These are phyloP conservation scores for Acronicta leporina DNA, from an alignment of 2,888 invertebrate genomes.

Conservation along the genomic window DNA sequence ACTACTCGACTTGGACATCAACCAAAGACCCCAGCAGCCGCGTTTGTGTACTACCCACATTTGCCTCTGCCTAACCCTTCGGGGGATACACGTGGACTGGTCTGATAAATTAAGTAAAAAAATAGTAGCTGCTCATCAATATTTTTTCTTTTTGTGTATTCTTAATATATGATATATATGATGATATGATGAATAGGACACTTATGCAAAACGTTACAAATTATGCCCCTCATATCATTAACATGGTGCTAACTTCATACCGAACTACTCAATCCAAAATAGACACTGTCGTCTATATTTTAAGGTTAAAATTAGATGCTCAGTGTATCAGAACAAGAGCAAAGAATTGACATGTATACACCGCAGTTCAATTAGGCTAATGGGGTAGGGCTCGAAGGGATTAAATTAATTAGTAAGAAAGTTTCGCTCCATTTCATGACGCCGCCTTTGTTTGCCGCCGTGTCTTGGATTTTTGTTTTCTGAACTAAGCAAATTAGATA, in stretches of 20 bases:
- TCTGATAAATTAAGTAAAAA: too few species aligned
- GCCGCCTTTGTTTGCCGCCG: conserved; percentile 82
- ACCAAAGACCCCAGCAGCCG: too few species aligned
- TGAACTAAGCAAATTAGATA: conserved; percentile 57
- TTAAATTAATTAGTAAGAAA: conserved; percentile 89
- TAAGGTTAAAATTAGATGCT: conserved; percentile 58
- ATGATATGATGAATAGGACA: conserved; percentile 66
- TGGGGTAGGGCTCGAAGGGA: conserved; percentile 87
- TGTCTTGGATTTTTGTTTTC: conserved; percentile 76
- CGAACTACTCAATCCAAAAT: conserved; percentile 37
- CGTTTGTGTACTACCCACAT: too few species aligned
- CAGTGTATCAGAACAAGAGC: conserved; percentile 57
- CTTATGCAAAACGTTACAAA: conserved; percentile 85
- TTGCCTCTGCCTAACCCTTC: too few species aligned
- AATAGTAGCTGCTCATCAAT: not conserved
- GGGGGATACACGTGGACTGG: too few species aligned
- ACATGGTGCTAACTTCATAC: conserved; percentile 67
- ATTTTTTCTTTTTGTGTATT: conserved; percentile 19
- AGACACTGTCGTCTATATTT: conserved; percentile 11
- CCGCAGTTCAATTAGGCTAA: conserved; percentile 89
- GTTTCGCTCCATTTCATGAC: conserved; percentile 82
- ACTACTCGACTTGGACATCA: too few species aligned
- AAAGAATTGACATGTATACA: conserved; percentile 89
- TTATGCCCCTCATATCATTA: conserved; percentile 81
- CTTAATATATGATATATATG: too few species aligned